phyloP scores from a whole-genome alignment of 1,140 invertebrate genomes.

The Leucophenga varia region DNA sequence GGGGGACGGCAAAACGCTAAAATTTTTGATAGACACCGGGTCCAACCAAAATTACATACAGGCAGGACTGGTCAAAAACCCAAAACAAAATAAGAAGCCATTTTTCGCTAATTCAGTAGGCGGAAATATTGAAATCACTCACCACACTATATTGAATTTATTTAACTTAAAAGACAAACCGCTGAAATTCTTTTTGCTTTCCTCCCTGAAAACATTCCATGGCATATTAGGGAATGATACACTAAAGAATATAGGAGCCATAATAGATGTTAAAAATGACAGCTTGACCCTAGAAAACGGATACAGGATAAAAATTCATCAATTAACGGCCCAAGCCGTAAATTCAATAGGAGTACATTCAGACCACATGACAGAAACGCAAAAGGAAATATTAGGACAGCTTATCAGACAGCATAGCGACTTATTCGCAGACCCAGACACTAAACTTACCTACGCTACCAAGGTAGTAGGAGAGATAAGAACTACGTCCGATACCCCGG shows the following conservation, averaged over 20 bases:
- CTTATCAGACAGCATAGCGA: conserved; percentile 2
- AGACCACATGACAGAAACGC: neutral
- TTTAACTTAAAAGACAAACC: neutral
- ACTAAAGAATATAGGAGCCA: conserved; percentile 6
- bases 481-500: conserved; percentile 7
- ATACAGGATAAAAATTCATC: neutral
- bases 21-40: conserved; percentile 15
- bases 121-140: conserved; percentile 3
- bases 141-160: conserved; percentile 5
- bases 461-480: conserved; percentile 11
- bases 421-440: conserved; percentile 8
- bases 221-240: conserved; percentile 11
- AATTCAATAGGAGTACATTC: conserved; percentile 1
- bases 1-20: conserved; percentile 4
- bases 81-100: conserved; percentile 4
- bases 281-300: neutral
- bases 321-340: conserved; percentile 1
- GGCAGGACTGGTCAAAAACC: neutral
- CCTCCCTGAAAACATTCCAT: conserved; percentile 4
- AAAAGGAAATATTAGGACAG: neutral
- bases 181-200: conserved; percentile 8
- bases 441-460: too few relatives aligned
- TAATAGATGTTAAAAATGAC: conserved; percentile 5
- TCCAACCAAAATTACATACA: conserved; percentile 17
- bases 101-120: conserved; percentile 9